phyloP scores from a whole-genome alignment of 2,113 vertebrate species.

The Ranitomeya imitator region DNA sequence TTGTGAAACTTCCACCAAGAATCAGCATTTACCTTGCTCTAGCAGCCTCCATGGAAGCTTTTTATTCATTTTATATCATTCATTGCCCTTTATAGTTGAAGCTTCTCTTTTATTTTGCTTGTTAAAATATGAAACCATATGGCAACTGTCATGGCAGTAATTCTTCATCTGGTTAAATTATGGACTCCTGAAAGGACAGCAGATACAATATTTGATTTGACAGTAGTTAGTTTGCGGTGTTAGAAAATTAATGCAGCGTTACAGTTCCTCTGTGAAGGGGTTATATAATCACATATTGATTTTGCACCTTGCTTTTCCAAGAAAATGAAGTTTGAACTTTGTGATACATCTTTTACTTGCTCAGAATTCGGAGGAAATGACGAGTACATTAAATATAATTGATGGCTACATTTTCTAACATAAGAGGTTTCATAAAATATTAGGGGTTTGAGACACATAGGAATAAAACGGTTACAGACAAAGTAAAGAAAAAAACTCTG shows the following conservation, averaged over 20 bases:
- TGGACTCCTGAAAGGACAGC: constrained; percentile 59
- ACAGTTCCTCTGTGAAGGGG: constrained; percentile 29
- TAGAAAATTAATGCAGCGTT: constrained; percentile 55
- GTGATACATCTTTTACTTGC: constrained; percentile 59
- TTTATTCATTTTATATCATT: constrained; percentile 7
- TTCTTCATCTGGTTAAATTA: constrained; percentile 54
- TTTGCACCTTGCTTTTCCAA: constrained; percentile 32
- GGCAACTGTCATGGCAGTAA: constrained; percentile 52
- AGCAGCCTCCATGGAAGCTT: background rate
- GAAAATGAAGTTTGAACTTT: background rate
- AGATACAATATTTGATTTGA: constrained; percentile 58
- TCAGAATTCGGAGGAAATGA: constrained; percentile 58
- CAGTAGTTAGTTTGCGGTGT: constrained; percentile 45
- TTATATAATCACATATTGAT: constrained; percentile 45
- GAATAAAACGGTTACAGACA: constrained; percentile 36
- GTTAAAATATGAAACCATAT: constrained; percentile 55
- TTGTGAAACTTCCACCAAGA: background rate
- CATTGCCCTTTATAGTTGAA: constrained; percentile 43
- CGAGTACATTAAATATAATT: constrained; percentile 63
- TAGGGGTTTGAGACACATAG: constrained; percentile 13
- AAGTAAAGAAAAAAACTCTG: constrained; percentile 23
- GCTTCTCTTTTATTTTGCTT: constrained; percentile 52
- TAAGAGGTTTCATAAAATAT: constrained; percentile 63
- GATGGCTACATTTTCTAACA: constrained; percentile 59
- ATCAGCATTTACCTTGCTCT: background rate